Base-by-base conservation (phyloP, 2,797 vertebrate species). In the Ctenochaetus hawaiiensis region DNA sequence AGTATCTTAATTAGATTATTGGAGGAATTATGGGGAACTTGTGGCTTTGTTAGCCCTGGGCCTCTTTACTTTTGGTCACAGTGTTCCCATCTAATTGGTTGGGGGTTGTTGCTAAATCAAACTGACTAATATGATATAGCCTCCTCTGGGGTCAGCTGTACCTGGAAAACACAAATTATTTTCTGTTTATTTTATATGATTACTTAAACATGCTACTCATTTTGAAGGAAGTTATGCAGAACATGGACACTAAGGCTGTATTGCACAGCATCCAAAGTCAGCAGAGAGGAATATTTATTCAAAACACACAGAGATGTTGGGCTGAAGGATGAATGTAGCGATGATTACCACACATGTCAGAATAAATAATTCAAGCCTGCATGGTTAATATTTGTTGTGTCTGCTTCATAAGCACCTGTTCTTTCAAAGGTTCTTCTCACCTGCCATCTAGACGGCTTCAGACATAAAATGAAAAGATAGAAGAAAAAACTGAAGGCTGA, bases 1-100 rank as follows among this genome's bases (percentile, higher is more conserved):
- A 91, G 84, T 81, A 83, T 88, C 80, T 74, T 86, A 90, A 91
- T 89, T 83, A 82, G 90, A 91, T 92, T 90, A 93, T 82, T 83
- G 75, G 63, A 63, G 61, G 78, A 87, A 81, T 87, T 81, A 84
- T 73, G 61, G 79, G 66, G 74, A 86, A 89, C 56, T 75, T 82
- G 79, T 86, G 77, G 63, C 81, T 87, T 62, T 60, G 66, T 87
- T 83, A 85, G 84, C 89, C 82, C 56, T 71, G 74, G 60, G 78
- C 66, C 60, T 80, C 78, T 87, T 78, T 75, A 73, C 80, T 54
- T 77, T 57, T 80, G 72, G 73, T 89, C 81, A 63, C 71, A 82
- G 66, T 66, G 56, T 89, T 85, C 85, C 56, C 72, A 47, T 69
- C 71, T 86, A 87, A 91, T 91, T 85, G 72, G 88, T 89, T 87